Evolutionary conservation across 1,140 invertebrate genomes (phyloP), one percentile per base, ranked within the genome.

Genomic region (Heliconius himera): DNA sequence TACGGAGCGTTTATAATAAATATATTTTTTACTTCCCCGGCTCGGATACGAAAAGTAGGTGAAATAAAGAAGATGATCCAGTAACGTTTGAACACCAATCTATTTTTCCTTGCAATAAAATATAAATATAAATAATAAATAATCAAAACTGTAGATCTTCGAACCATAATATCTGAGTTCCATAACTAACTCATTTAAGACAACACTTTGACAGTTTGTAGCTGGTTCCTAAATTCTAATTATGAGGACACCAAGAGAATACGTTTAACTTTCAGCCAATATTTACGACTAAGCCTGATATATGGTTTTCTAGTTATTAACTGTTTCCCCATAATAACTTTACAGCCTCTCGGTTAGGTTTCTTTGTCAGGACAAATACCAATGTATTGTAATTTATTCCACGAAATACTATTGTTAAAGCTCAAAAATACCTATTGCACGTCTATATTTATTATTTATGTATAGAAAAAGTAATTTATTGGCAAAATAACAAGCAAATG

Each of bases 321-420:
- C 76, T 70, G 60, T 66, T 87, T 81, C 81, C 76, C 77, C 70
- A 82, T 82, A 78, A 81, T 78, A 70, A 82, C 77, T 80, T 81
- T 81, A 81, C 66, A 81, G 73, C 77, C 70, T 49, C 76, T 76
- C 66, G 36, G 73, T 75, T 75, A 76, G 54, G 66, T 84, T 88
- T 89, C 84, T 86, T 87, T 88, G 83, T 85, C 83, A 83, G 83
- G 81, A 86, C 75, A 83, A 86, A 89, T 88, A 83, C 83, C 82
- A 82, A 83, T 56, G 20, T 51, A 76, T 85, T 85, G 78, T 88
- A 88, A 87, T 88, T 88, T 88, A 89, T 88, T 83, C 82, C 46
- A 56, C 77, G 56, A 76, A 56, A 74, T 29, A 72, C 56, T 70
- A 60, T 79, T 71, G 60, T 79, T 70, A 20, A 29, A 29, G n/a